Evolutionary conservation across 1,140 invertebrate species (phyloP).

Genomic region (Gryllus bimaculatus): DNA sequence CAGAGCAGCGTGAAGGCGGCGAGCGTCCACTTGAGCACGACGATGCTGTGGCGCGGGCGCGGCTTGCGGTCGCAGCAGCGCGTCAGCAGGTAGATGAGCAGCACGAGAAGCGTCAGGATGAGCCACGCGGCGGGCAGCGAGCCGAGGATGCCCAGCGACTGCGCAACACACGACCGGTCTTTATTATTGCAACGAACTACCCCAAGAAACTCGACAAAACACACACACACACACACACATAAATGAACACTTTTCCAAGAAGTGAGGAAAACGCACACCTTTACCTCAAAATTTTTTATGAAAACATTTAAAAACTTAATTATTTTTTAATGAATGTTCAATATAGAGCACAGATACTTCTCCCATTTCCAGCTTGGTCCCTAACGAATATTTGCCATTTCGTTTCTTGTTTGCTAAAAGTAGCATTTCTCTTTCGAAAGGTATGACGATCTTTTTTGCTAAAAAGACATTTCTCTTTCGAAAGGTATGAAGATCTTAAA

Average conservation of each 20-base stretch:
- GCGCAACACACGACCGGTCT: constrained; percentile 21
- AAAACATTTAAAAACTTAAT: too few species aligned
- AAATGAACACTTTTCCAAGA: background rate
- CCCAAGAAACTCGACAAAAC: background rate
- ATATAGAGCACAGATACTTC: too few species aligned
- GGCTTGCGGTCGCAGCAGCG: constrained; percentile 88
- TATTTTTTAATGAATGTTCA: too few species aligned
- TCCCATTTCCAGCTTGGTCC: too few species aligned
- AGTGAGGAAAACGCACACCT: background rate
- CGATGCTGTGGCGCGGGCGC: constrained; percentile 71
- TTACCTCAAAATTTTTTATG: too few species aligned
- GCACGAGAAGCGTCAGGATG: constrained; percentile 75
- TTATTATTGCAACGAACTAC: too few species aligned
- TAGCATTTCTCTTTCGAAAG: too few species aligned
- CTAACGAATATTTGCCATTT: too few species aligned
- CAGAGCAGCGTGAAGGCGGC: constrained; percentile 75
- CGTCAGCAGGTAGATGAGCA: constrained; percentile 83
- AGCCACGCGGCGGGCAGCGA: constrained; percentile 83
- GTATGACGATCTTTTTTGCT: too few species aligned
- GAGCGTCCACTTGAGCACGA: constrained; percentile 71
- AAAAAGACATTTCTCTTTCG: too few species aligned
- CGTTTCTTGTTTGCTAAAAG: too few species aligned
- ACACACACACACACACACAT: background rate
- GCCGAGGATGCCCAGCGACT: constrained; percentile 84
- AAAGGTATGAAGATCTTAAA: too few species aligned